Percentiles rank a stretch among this genome's conserved stretches.
Conservation (phyloP, 2,113 vertebrate species). For the Eublepharis macularius region DNA sequence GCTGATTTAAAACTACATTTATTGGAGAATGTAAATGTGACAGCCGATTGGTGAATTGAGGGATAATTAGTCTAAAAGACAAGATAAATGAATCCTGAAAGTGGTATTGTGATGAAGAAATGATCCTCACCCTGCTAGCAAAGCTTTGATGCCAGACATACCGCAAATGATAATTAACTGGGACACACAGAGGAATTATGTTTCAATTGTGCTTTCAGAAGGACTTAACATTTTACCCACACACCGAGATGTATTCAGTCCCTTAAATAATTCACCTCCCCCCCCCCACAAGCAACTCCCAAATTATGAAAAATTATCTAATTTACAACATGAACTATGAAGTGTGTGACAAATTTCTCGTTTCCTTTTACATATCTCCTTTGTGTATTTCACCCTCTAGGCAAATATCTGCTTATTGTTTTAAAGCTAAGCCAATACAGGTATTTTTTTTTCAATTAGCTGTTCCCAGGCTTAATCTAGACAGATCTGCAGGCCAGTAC, state of each 20-base stretch:
- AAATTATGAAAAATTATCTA: slow-evolving; percentile 94
- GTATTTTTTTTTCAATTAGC: slow-evolving; percentile 73
- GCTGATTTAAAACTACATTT: slow-evolving; percentile 86
- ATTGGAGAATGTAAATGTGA: slow-evolving; percentile 89
- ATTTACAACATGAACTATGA: slow-evolving; percentile 82
- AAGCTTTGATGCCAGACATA: slow-evolving; percentile 89
- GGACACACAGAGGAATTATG: slow-evolving; percentile 77
- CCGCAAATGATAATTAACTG: slow-evolving; percentile 93
- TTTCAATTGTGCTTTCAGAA: slow-evolving; percentile 80
- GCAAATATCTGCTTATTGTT: slow-evolving; percentile 68
- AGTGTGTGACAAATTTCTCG: slow-evolving; percentile 86
- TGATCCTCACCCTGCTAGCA: slow-evolving; percentile 74
- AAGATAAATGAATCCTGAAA: slow-evolving; percentile 97
- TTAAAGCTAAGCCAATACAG: slow-evolving; percentile 70
- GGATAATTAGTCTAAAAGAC: slow-evolving; percentile 91
- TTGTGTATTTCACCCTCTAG: slow-evolving; percentile 50
- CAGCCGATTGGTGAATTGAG: slow-evolving; percentile 83
- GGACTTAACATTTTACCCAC: slow-evolving; percentile 82
- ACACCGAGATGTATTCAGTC: slow-evolving; percentile 82
- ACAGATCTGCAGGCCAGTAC: slow-evolving; percentile 71
- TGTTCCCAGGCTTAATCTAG: slow-evolving; percentile 65
- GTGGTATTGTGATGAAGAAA: slow-evolving; percentile 87
- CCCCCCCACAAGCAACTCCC: slow-evolving; percentile 36
- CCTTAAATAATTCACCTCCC: slow-evolving; percentile 61
- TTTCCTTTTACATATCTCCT: slow-evolving; percentile 80